Conservation (phyloP, 2,113 vertebrate species). For the Neolamprologus cancellatus region DNA sequence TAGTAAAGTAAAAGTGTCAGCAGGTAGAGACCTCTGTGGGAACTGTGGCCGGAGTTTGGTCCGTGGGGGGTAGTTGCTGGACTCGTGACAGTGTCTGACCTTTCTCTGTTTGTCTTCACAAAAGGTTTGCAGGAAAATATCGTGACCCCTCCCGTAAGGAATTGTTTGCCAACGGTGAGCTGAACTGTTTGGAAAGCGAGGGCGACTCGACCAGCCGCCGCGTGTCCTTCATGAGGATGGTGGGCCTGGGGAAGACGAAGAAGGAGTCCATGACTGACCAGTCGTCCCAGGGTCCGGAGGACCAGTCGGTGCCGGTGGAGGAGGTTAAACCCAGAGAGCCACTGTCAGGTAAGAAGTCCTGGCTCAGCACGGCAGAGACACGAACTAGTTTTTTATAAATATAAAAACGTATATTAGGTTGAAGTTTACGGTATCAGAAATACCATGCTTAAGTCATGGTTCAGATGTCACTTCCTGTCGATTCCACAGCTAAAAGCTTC, state of each 20-base stretch:
- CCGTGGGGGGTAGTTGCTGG: neutral
- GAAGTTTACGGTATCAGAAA: neutral
- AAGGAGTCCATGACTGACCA: slow-evolving; percentile 69
- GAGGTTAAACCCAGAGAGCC: slow-evolving; percentile 77
- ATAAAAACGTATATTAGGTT: neutral
- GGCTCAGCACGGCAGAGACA: neutral
- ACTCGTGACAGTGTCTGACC: neutral
- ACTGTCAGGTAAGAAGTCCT: slow-evolving; percentile 73
- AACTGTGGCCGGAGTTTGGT: neutral
- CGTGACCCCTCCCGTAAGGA: slow-evolving; percentile 64
- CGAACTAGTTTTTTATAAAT: rapidly evolving
- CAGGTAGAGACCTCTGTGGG: neutral
- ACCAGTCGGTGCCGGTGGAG: slow-evolving; percentile 58
- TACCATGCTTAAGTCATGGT: neutral
- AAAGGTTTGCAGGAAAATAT: slow-evolving; percentile 69
- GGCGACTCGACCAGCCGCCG: slow-evolving; percentile 60
- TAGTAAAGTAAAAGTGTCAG: neutral
- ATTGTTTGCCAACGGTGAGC: slow-evolving; percentile 45
- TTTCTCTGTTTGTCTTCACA: neutral
- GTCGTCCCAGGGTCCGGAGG: slow-evolving; percentile 55
- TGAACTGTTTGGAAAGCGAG: slow-evolving; percentile 46
- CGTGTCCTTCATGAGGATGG: slow-evolving; percentile 78
- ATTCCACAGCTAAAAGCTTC: neutral
- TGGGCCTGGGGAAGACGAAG: slow-evolving; percentile 72
- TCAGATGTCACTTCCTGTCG: neutral